A percentile compares a stretch with the other conserved stretches of the same genome.
These are phyloP conservation scores for Alaudala cheleensis DNA, from an alignment of 2,113 vertebrate species.

Conservation along the genomic window DNA sequence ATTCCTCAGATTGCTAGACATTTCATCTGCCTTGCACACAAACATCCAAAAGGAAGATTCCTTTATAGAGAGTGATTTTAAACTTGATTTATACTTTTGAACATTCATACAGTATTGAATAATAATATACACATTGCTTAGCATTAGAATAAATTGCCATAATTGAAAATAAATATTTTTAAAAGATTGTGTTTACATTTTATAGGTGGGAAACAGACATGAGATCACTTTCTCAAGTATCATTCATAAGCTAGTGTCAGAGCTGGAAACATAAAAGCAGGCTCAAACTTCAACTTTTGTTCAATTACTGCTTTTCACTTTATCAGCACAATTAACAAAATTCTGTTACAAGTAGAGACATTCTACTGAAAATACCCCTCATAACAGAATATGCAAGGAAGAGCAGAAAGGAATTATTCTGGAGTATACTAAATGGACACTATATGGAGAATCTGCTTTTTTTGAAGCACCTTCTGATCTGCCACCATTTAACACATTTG, in stretches of 20 bases:
- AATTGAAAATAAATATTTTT: background rate
- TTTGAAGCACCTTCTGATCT: background rate
- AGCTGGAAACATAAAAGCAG: background rate
- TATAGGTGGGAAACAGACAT: background rate
- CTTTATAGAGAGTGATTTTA: background rate
- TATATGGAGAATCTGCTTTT: background rate
- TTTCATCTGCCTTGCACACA: background rate
- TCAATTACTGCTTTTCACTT: background rate
- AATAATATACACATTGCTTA: background rate
- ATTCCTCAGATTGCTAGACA: background rate
- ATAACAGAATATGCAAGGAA: background rate
- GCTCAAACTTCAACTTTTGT: background rate
- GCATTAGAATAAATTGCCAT: background rate
- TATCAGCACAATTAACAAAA: background rate
- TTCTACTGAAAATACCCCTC: background rate
- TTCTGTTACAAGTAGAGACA: background rate
- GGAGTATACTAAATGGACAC: background rate
- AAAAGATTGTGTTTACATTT: background rate
- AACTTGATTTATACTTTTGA: background rate
- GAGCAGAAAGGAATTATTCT: background rate
- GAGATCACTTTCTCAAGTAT: background rate
- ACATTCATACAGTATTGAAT: background rate
- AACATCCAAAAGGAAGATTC: background rate
- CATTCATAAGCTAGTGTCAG: background rate
- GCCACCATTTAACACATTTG: background rate